Evolutionary conservation across 2,888 invertebrate species (phyloP), one percentile per base, ranked within the genome.

Genomic region (Caenorhabditis zanzibari): DNA sequence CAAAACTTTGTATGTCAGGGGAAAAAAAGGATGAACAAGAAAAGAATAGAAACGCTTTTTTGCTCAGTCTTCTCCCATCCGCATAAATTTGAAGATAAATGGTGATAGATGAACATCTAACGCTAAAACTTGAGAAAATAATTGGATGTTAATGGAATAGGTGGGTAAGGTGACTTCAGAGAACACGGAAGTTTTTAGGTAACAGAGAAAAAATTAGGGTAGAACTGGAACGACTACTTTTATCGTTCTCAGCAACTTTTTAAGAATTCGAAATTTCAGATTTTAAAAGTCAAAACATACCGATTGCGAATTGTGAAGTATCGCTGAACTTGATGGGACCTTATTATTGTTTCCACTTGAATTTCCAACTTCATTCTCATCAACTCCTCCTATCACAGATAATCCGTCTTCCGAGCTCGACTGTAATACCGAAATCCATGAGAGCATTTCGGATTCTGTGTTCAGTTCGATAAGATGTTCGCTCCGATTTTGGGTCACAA

Each of bases 401-500:
- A 68, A 22, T 54, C 28, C 63, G n/a, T 84, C 86, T 56, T 86
- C 84, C 0, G 84, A 84, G n/a, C 72, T 79, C 56, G 86, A 83
- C 49, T 88, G 88, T 19, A 88, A 75, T 5, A 83, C 75, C 16
- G 86, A 74, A 49, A 88, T 88, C 88, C 88, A 88, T 10, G 86
- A 85, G 14, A 88, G 77, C 88, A 88, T 88, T 41, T 88, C 88
- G 6, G 84, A 81, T 56, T 88, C 88, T 19, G 84, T 84, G 58
- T 81, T 83, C 35, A 86, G 32, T 66, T 88, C 85, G 61, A 88
- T 72, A 7, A 88, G 81, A 75, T 88, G 88, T 47, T 88, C 88
- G 10, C 68, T 74, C 26, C 84, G 66, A 14, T 80, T 80, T 59
- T 85, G 86, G 38, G 86, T 85, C 22, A 88, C 81, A 7, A 88